phyloP scores from a whole-genome alignment of 2,888 invertebrate genomes.

The Caenorhabditis imperialis region DNA sequence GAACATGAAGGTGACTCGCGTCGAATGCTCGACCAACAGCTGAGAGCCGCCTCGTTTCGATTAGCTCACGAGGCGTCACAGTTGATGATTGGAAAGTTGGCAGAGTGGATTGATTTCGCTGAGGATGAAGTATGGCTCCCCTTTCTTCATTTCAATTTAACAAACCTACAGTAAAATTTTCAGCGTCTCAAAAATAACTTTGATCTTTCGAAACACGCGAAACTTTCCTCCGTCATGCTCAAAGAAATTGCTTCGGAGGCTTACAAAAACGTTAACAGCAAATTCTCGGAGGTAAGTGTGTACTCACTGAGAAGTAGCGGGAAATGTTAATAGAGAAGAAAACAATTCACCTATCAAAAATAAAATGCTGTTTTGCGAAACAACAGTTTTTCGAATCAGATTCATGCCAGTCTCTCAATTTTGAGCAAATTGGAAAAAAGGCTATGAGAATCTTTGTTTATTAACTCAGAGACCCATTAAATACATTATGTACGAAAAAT shows the following conservation, averaged over 20 bases:
- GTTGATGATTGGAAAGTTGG: conserved; percentile 65
- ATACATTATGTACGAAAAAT: neutral
- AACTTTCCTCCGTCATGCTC: conserved; percentile 46
- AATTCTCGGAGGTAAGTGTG: conserved; percentile 43
- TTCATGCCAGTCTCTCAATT: too few species aligned
- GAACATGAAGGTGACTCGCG: conserved; percentile 94
- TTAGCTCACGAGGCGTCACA: conserved; percentile 67
- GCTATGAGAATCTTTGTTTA: neutral
- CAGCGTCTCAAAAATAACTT: conserved; percentile 56
- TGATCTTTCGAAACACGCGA: conserved; percentile 52
- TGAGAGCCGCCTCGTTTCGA: conserved; percentile 83
- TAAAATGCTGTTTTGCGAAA: too few species aligned
- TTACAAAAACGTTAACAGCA: conserved; percentile 48
- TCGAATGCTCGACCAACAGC: conserved; percentile 92
- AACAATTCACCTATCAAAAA: too few species aligned
- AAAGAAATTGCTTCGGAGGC: conserved; percentile 48
- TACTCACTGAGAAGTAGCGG: too few species aligned
- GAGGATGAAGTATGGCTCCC: conserved; percentile 57
- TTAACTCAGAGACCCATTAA: neutral
- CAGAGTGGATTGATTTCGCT: conserved; percentile 60
- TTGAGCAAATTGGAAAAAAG: too few species aligned
- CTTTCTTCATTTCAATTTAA: too few species aligned
- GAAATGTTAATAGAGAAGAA: too few species aligned
- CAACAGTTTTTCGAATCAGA: too few species aligned
- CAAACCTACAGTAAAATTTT: too few species aligned